Conservation (phyloP, 2,113 vertebrate species). For the Ardeotis arabs region DNA sequence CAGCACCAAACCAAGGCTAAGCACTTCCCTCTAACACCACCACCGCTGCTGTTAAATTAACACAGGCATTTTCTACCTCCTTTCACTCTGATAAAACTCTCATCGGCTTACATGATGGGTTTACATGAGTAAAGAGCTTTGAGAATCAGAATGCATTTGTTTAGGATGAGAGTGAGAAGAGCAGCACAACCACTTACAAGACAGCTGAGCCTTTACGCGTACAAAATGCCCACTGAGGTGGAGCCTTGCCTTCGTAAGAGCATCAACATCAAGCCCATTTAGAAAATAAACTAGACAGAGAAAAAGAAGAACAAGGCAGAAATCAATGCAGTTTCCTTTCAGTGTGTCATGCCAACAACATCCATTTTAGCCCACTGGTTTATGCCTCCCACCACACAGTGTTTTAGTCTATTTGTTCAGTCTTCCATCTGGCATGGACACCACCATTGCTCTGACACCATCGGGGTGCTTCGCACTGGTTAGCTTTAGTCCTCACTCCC, state of each 20-base stretch:
- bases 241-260: neutral
- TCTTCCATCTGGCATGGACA: neutral
- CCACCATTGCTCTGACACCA: fast-evolving
- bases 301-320: neutral
- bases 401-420: neutral
- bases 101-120: neutral
- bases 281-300: neutral
- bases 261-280: neutral
- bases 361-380: neutral
- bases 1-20: neutral
- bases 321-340: neutral
- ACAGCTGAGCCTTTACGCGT: neutral
- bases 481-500: neutral
- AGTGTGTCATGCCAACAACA: neutral
- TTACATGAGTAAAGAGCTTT: neutral
- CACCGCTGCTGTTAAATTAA: neutral
- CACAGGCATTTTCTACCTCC: neutral
- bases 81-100: neutral
- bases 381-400: neutral
- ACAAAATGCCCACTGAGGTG: neutral
- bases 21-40: neutral
- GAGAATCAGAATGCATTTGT: neutral
- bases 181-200: neutral
- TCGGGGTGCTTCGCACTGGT: fast-evolving
- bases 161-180: neutral